phyloP scores from a whole-genome alignment of 30 jellyfish, hydroid and myxozoan species.

The Hydractinia symbiolongicarpus region DNA sequence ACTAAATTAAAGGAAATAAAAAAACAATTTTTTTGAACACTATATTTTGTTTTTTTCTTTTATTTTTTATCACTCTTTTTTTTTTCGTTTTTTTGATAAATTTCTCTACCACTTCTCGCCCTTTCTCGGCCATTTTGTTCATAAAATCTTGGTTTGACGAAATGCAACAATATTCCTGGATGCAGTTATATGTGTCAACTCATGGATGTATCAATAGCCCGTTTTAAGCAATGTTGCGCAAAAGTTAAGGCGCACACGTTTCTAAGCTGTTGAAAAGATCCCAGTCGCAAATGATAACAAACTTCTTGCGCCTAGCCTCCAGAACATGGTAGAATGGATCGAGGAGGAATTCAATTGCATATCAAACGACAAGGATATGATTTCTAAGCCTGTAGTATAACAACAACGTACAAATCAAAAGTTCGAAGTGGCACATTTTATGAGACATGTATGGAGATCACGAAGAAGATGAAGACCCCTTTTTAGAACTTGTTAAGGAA shows the following conservation, averaged over 20 bases:
- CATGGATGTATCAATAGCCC: not conserved
- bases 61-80: not conserved
- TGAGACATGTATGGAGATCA: slow-evolving; percentile 7
- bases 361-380: not conserved
- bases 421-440: slow-evolving; percentile 3
- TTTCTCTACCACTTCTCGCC: not conserved
- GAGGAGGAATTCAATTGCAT: not conserved
- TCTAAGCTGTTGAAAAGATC: slow-evolving; percentile 6
- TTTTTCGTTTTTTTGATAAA: not conserved
- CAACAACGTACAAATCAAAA: not conserved
- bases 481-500: not conserved
- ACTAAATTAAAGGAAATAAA: not conserved
- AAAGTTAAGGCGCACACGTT: not conserved
- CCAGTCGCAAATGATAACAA: not conserved
- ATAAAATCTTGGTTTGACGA: no score
- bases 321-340: not conserved
- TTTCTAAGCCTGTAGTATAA: not conserved
- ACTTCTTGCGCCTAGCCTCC: not conserved
- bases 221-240: slow-evolving; percentile 2
- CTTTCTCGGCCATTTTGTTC: not conserved
- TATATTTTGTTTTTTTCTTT: not conserved
- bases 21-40: not conserved
- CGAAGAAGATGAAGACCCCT: not conserved
- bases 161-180: not conserved
- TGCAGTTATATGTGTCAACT: not conserved